phyloP scores from a whole-genome alignment of 2,113 vertebrate species.

The Notothenia rossii region DNA sequence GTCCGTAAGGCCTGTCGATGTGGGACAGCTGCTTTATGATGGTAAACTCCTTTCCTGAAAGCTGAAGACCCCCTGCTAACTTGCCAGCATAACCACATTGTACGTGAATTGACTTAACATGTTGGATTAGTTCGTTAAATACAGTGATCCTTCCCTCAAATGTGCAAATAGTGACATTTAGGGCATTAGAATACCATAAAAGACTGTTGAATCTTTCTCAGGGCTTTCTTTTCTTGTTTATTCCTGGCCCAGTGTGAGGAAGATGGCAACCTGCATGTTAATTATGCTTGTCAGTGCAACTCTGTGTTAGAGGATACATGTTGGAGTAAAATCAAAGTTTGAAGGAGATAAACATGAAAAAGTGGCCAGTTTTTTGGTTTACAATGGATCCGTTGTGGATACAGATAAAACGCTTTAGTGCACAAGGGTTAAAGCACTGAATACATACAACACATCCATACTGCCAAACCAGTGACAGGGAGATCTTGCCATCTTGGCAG shows the following conservation, averaged over 20 bases:
- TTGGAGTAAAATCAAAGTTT: conserved; percentile 40
- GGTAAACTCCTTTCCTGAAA: conserved; percentile 76
- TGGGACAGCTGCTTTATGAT: conserved; percentile 81
- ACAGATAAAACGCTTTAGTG: conserved; percentile 44
- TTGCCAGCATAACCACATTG: conserved; percentile 71
- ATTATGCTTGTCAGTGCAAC: conserved; percentile 38
- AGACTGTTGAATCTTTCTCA: conserved; percentile 57
- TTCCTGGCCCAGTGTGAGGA: conserved; percentile 54
- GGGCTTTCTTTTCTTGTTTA: conserved; percentile 52
- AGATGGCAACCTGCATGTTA: conserved; percentile 59
- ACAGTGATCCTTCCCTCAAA: conserved; percentile 67
- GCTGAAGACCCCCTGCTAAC: conserved; percentile 71
- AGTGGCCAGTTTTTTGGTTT: conserved; percentile 25
- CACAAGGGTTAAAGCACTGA: conserved; percentile 39
- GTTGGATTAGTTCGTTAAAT: conserved; percentile 82
- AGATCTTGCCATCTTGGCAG: conserved; percentile 74
- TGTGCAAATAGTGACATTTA: conserved; percentile 75
- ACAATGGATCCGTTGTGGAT: conserved; percentile 36
- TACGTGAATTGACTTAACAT: conserved; percentile 81
- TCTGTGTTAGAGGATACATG: conserved; percentile 28
- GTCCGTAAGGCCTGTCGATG: conserved; percentile 63
- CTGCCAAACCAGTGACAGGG: conserved; percentile 76
- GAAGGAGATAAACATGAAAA: conserved; percentile 26
- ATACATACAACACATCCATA: conserved; percentile 43
- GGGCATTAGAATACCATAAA: conserved; percentile 62